Evolutionary conservation across 2,797 vertebrate genomes (phyloP).

Genomic region (Cichlasoma orientale): DNA sequence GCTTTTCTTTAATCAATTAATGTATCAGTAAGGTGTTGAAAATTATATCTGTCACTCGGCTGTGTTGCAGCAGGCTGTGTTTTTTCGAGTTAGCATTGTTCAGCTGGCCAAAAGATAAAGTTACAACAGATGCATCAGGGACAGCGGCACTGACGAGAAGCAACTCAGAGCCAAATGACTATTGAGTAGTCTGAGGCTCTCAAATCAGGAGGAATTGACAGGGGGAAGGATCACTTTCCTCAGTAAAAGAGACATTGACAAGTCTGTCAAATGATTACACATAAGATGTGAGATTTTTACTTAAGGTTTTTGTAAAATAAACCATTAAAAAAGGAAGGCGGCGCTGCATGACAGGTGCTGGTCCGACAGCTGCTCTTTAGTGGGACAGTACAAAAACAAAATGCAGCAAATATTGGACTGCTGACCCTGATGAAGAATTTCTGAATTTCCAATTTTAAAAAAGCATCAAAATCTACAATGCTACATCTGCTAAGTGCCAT

Average conservation of each 20-base stretch:
- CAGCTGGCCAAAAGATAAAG: background rate
- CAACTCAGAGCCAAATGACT: background rate
- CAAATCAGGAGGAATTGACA: background rate
- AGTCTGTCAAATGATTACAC: background rate
- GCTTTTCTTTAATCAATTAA: no score
- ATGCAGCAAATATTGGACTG: background rate
- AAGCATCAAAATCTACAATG: background rate
- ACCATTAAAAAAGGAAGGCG: background rate
- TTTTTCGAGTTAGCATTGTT: background rate
- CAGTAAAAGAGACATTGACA: background rate
- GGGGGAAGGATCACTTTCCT: background rate
- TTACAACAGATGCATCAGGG: background rate
- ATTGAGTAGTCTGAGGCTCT: background rate
- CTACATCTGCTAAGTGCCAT: background rate
- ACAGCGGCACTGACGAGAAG: background rate
- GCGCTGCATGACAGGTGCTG: background rate
- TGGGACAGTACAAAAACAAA: background rate
- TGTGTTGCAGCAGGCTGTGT: no score
- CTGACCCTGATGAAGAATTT: background rate
- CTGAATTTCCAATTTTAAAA: background rate
- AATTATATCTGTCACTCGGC: no score
- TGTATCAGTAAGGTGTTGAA: no score
- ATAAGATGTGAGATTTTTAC: background rate
- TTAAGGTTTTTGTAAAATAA: background rate
- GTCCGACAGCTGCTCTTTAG: background rate